Evolutionary conservation across 92 coral and sea anemone species (phyloP), one percentile per base, ranked within the genome.

Genomic region (Umimayanthus chanpuru): DNA sequence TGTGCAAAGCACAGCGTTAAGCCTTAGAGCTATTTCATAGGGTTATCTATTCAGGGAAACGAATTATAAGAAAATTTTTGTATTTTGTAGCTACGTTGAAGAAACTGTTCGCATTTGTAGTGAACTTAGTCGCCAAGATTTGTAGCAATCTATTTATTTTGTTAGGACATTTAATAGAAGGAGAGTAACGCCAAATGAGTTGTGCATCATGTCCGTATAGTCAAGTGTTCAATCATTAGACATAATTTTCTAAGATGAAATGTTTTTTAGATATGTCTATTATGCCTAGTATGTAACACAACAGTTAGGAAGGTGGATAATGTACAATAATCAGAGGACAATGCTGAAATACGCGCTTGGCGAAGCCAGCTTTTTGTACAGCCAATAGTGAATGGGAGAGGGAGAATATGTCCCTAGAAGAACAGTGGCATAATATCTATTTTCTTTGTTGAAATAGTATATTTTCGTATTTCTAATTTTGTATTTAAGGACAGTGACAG

Each of bases 1-100:
- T 83, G 76, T 83, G 87, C 87, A 67, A 83, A 50, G 78, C 77
- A 83, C 73, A 56, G 72, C n/a, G 23, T 75, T 75, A 39, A 75
- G 16, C 79, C n/a, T 18, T 47, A 47, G 87, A 70, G 43, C 47
- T 43, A 49, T 43, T 66, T 70, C 43, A 40, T 26, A 32, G 55
- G 44, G 71, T 43, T 32, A 44, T 43, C 65, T 68, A 83, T 47
- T 70, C 55, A 44, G 79, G 29, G 44, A 43, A 61, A 68, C 36
- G 76, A 67, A 81, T 40, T 65, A 41, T 78, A n/a, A 23, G 23
- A 32, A 65, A 68, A 58, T 26, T 7, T 81, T 58, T 82, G 61
- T 82, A 66, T 39, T 23, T 82, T 68, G 85, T 61, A 61, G 76
- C n/a, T 21, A 4, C 20, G 47, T 36, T 75, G 76, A 75, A 75